Base-by-base conservation (phyloP, 2,888 invertebrate species). In the Heteromyza rotundicornis region DNA sequence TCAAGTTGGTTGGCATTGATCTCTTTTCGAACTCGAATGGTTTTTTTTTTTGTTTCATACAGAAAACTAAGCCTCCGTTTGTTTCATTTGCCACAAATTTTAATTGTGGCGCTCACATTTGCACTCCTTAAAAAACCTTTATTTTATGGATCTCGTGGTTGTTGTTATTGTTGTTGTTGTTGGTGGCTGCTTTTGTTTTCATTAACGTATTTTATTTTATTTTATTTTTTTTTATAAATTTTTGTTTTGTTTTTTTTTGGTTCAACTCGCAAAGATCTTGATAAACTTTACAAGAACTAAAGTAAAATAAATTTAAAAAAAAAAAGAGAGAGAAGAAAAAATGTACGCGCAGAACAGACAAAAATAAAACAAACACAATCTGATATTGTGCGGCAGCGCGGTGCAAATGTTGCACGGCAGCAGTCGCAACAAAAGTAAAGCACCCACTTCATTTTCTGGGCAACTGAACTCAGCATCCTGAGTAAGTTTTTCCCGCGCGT, bases 331-430 rank as follows among this genome's bases (percentile, higher is more conserved):
- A n/a, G n/a, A n/a, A n/a, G n/a, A n/a, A n/a, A 47, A 47, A 47
- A 17, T 19, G 47, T 5, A n/a, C n/a, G 47, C 20, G 20, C 47
- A 47, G 47, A n/a, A n/a, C 5, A 47, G 14, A 47, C 47, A 20
- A 47, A 47, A 47, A 47, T 19, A 47, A 19, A 14, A 7, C 20
- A 61, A 66, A 66, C 66, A 66, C 65, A 63, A 68, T 68, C 68
- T 66, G 66, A 68, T 68, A 66, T 65, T 65, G 60, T 65, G 27
- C 19, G 58, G 49, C 55, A 58, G 62, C 52, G 57, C 63, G 65
- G 60, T 65, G 68, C 65, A 68, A 68, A 66, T 68, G 67, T 63
- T 67, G 23, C 50, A 44, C 22, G 23, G 19, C 52, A 35, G 47
- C 54, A 55, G 19, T 50, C 49, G 51, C 24, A 22, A 17, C 44